Evolutionary conservation across 2,113 vertebrate species (phyloP), one percentile per base, ranked within the genome.

Genomic region (Callocephalon fimbriatum): DNA sequence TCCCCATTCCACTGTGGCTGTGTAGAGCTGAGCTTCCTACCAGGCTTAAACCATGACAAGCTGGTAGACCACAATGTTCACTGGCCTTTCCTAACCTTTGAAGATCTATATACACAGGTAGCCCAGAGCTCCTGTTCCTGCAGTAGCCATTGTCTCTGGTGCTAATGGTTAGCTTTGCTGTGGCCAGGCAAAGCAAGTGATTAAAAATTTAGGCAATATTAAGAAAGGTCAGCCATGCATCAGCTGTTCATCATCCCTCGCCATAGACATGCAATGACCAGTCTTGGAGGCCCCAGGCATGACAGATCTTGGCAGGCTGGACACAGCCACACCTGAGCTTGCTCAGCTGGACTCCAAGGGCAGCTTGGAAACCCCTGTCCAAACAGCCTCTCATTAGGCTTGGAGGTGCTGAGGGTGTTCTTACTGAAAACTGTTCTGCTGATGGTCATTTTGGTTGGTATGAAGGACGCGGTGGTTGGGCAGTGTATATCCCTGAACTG

Each of bases 121-220:
- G 59, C 62, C 78, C 74, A 93, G 72, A 96, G 81, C 53, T 94
- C 71, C 54, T 31, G 20, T 88, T 81, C 42, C 62, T 88, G 82
- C 42, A 76, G 72, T 67, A 83, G 67, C 85, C 48, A 14, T 66
- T 63, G 63, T 90, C 59, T 93, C 42, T 76, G 26, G 42, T 80
- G 47, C 71, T 86, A 86, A 67, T 95, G 68, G 50, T 44, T 95
- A 59, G 79, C 91, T 96, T 96, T 95, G 83, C 91, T 94, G 95
- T 91, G 93, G 95, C 65, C 61, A 66, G 45, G 31, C 53, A 81
- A 71, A 88, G 22, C 86, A 73, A 91, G 32, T 38, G 75, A 91
- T 80, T 88, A 90, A 95, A 71, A 68, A 40, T 68, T 95, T 68
- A 63, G 73, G 92, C 62, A 96, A 61, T 79, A 92, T 76, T 68